Evolutionary conservation across 2,113 vertebrate genomes (phyloP).

Genomic region (Epinephelus cyanopodus): DNA sequence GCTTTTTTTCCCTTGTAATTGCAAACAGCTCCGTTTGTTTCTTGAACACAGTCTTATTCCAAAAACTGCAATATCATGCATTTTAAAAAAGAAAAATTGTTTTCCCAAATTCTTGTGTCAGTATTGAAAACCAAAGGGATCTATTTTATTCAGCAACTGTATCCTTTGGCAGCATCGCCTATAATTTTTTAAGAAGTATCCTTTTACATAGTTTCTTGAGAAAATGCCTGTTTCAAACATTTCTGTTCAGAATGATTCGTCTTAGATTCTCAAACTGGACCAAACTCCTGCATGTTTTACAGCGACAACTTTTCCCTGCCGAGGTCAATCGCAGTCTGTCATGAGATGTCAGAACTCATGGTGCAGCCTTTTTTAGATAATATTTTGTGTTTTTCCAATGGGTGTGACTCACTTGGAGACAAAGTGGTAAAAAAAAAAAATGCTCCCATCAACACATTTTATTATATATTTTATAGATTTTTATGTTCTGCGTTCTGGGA

Average conservation of each 20-base stretch:
- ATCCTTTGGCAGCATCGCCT: neutral
- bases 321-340: neutral
- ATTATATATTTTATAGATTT: slow-evolving; percentile 1
- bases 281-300: neutral
- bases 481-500: slow-evolving; percentile 5
- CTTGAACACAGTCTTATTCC: neutral
- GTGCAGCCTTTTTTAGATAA: slow-evolving; percentile 25
- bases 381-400: slow-evolving; percentile 19
- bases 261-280: neutral
- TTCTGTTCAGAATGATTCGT: neutral
- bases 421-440: slow-evolving; percentile 7
- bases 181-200: neutral
- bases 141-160: slow-evolving; percentile 1
- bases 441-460: slow-evolving; percentile 1
- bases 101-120: neutral
- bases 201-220: neutral
- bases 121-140: neutral
- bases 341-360: neutral
- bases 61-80: neutral
- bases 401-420: neutral
- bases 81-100: neutral
- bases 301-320: neutral
- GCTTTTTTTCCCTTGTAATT: neutral
- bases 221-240: neutral
- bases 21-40: slow-evolving; percentile 3